These are phyloP conservation scores for Serinus canaria DNA, from an alignment of 2,113 vertebrate genomes.

Conservation along the genomic window DNA sequence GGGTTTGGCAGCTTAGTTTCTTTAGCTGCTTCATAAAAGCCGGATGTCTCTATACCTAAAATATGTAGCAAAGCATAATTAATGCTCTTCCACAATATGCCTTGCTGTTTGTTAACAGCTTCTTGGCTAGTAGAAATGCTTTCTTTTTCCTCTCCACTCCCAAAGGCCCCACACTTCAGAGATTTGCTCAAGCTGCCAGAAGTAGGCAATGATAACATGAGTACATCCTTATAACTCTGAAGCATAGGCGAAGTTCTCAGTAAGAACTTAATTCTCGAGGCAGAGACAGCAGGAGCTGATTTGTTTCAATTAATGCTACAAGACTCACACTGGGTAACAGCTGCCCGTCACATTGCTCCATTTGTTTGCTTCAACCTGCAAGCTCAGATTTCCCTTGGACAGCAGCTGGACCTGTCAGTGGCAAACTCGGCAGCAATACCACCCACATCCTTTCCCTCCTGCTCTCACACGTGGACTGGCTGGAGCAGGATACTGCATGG, in stretches of 20 bases:
- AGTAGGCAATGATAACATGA: not conserved
- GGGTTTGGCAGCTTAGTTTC: not conserved
- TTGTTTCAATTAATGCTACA: not conserved
- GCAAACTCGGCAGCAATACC: not conserved
- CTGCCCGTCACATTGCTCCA: not conserved
- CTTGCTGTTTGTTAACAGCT: not conserved
- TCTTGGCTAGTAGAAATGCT: not conserved
- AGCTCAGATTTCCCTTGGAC: not conserved
- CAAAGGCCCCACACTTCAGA: not conserved
- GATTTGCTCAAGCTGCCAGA: not conserved
- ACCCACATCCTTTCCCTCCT: not conserved
- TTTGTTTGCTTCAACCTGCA: not conserved
- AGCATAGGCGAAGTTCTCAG: not conserved
- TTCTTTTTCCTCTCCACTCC: not conserved
- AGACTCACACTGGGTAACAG: not conserved
- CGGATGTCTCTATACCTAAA: not conserved
- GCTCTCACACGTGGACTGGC: accelerated
- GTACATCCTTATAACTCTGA: not conserved
- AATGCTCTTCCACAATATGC: not conserved
- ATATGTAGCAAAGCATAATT: not conserved
- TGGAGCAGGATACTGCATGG: not conserved
- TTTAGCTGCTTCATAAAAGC: not conserved
- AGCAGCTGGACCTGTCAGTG: not conserved
- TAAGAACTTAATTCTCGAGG: not conserved
- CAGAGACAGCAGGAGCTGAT: not conserved